Conservation (phyloP, 2,113 vertebrate genomes). For the Oreochromis niloticus region DNA sequence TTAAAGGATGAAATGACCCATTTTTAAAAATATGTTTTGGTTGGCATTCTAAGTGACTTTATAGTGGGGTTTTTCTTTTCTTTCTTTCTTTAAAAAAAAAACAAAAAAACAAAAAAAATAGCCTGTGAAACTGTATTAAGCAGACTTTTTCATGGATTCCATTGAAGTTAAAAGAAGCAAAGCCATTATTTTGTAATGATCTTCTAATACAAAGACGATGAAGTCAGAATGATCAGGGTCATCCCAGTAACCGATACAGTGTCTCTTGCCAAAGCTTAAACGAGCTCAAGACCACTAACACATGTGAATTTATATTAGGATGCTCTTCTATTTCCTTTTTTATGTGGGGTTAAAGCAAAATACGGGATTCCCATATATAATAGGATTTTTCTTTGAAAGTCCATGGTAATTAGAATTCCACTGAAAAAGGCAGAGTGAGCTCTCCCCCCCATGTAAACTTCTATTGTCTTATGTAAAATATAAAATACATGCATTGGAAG, state of each 20-base stretch:
- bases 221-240: not conserved
- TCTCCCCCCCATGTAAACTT: not conserved
- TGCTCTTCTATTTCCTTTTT: constrained; percentile 1
- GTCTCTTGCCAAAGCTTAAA: constrained; percentile 21
- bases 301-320: constrained; percentile 4
- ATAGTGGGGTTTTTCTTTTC: not conserved
- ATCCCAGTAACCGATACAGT: not conserved
- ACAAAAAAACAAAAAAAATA: not conserved
- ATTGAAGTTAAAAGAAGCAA: not conserved
- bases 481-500: not conserved
- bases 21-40: not conserved
- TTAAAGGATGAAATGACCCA: not conserved
- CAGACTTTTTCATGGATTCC: not conserved
- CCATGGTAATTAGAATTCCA: not conserved
- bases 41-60: not conserved
- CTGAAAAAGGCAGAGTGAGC: not conserved
- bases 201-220: not conserved
- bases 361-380: not conserved
- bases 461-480: not conserved
- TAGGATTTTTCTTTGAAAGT: not conserved
- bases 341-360: not conserved
- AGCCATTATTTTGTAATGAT: not conserved
- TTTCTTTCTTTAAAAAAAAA: not conserved
- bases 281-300: constrained; percentile 1
- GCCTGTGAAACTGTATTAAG: not conserved